phyloP scores from a whole-genome alignment of 2,888 invertebrate species.

The Bombylius major region DNA sequence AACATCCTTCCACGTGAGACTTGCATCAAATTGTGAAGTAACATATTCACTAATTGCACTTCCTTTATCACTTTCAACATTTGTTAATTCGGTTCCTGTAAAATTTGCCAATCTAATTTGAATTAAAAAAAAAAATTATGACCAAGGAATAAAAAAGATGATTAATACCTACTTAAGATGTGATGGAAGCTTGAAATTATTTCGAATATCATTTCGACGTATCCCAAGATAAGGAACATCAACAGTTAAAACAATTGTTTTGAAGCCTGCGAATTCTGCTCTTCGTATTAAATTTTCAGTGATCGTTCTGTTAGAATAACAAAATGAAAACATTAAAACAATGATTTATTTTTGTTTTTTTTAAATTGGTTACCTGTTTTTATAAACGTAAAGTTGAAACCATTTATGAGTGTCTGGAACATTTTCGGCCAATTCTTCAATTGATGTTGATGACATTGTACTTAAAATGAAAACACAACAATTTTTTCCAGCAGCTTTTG shows the following conservation, averaged over 20 bases:
- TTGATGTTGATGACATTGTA: conserved; percentile 73
- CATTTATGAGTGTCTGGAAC: conserved; percentile 67
- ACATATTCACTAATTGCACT: conserved; percentile 75
- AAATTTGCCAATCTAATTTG: conserved; percentile 65
- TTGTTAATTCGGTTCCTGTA: conserved; percentile 20
- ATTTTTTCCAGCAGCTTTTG: conserved; percentile 64
- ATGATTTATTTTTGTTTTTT: too few relatives aligned
- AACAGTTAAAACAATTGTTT: conserved; percentile 75
- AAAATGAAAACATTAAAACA: too few relatives aligned
- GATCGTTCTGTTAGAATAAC: conserved; percentile 24
- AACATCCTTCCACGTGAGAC: conserved; percentile 77
- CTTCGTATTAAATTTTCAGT: conserved; percentile 58
- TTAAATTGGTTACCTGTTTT: conserved; percentile 46
- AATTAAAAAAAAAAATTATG: background rate
- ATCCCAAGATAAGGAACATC: conserved; percentile 82
- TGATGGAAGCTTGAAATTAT: conserved; percentile 68
- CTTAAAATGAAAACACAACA: conserved; percentile 71
- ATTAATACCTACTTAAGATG: conserved; percentile 52
- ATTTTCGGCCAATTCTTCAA: conserved; percentile 73
- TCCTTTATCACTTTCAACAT: conserved; percentile 24
- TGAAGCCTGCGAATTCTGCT: conserved; percentile 71
- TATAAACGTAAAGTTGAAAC: conserved; percentile 88
- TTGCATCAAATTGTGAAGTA: conserved; percentile 60
- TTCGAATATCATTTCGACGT: conserved; percentile 66
- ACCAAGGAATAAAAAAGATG: background rate